Conservation (phyloP, 1,140 invertebrate species). For the Sinonovacula constricta region DNA sequence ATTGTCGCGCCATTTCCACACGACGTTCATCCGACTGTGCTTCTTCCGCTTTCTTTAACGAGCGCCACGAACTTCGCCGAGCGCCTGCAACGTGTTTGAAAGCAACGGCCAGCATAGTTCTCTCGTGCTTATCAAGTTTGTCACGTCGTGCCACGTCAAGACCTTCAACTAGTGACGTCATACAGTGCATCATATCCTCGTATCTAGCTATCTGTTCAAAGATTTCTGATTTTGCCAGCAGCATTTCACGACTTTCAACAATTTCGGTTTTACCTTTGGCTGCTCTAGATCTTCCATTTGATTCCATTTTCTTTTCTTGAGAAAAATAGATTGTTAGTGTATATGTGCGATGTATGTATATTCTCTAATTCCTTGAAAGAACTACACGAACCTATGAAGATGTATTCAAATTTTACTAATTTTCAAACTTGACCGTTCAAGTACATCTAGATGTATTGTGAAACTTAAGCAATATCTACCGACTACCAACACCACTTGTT, state of each 20-base stretch:
- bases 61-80: not conserved
- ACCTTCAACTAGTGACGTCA: slow-evolving; percentile 6
- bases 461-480: no score
- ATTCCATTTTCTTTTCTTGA: no score
- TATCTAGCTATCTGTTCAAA: slow-evolving; percentile 1
- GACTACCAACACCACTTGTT: no score
- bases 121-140: slow-evolving; percentile 15
- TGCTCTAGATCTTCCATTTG: no score
- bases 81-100: slow-evolving; percentile 26
- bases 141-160: slow-evolving; percentile 7
- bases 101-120: slow-evolving; percentile 22
- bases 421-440: no score
- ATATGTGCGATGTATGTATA: no score
- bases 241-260: slow-evolving; percentile 2
- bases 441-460: no score
- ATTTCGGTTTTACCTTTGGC: no score
- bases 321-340: no score
- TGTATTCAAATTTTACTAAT: no score
- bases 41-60: not conserved
- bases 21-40: not conserved
- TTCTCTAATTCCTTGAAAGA: no score
- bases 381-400: no score
- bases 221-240: not conserved
- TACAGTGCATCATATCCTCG: slow-evolving; percentile 22
- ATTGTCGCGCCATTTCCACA: slow-evolving; percentile 1